A percentile compares a stretch with the other conserved stretches of the same genome.
These are phyloP conservation scores for Rhynchomys soricoides DNA, from an alignment of 2,113 vertebrate species.

Conservation along the genomic window DNA sequence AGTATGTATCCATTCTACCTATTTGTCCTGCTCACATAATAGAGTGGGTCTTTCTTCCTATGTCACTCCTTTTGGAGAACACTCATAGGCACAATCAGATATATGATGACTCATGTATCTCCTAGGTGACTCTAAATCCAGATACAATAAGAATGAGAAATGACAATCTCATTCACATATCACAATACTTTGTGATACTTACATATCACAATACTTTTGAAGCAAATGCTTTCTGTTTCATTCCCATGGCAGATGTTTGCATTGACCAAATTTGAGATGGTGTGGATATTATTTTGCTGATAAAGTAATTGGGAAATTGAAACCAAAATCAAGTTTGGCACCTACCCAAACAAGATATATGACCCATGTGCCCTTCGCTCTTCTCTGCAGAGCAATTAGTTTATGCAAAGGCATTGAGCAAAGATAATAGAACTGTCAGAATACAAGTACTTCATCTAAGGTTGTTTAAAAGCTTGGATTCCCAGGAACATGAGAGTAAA, in stretches of 20 bases:
- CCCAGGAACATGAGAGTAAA: background rate
- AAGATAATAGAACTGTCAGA: background rate
- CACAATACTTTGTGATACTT: background rate
- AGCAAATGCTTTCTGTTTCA: background rate
- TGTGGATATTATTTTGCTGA: rapidly evolving
- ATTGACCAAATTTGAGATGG: background rate
- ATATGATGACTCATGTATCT: background rate
- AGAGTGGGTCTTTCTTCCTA: background rate
- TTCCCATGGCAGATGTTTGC: background rate
- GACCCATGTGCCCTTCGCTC: background rate
- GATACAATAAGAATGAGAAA: too few species aligned
- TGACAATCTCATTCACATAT: too few species aligned
- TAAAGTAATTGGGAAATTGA: background rate
- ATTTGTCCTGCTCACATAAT: too few species aligned
- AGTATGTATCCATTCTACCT: rapidly evolving
- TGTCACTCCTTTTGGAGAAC: background rate
- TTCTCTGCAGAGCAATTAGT: background rate
- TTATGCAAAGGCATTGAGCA: background rate
- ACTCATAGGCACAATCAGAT: background rate
- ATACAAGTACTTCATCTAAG: background rate
- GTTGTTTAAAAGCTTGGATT: background rate
- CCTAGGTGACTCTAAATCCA: background rate
- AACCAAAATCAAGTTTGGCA: background rate
- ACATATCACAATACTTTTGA: background rate
- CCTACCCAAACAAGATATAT: background rate